A percentile compares a stretch with the other conserved stretches of the same genome.
phyloP scores from a whole-genome alignment of 1,140 invertebrate species.

The Bradynema listronoti region DNA sequence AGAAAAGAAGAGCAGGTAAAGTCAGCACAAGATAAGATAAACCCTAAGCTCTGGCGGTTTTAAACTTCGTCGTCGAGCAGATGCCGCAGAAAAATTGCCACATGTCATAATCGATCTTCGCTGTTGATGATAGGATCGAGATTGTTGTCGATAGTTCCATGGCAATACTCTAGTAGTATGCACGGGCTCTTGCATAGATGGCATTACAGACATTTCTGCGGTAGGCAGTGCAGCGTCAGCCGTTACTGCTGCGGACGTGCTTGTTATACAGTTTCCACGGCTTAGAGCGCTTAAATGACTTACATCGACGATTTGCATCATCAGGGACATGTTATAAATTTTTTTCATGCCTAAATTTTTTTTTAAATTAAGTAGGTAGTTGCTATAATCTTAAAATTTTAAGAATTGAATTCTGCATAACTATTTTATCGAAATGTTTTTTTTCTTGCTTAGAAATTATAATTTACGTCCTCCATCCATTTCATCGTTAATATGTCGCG shows the following conservation, averaged over 20 bases:
- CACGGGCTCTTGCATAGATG: neutral
- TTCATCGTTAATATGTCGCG: neutral
- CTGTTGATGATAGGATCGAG: too few relatives aligned
- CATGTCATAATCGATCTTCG: too few relatives aligned
- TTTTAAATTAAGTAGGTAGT: conserved; percentile 10
- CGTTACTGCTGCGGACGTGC: neutral
- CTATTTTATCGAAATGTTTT: neutral
- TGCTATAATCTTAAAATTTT: neutral
- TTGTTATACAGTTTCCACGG: conserved; percentile 60
- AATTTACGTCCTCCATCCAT: conserved; percentile 11
- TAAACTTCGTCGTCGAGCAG: too few relatives aligned
- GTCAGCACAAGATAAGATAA: too few relatives aligned
- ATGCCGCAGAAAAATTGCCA: too few relatives aligned
- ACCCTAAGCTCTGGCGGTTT: too few relatives aligned
- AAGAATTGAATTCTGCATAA: neutral
- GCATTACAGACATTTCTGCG: conserved; percentile 9
- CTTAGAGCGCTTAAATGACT: conserved; percentile 88
- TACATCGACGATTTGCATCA: conserved; percentile 89
- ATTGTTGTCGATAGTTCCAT: too few relatives aligned
- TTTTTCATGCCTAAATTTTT: conserved; percentile 76
- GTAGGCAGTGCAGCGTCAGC: neutral
- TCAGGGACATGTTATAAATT: conserved; percentile 78
- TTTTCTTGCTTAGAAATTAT: conserved; percentile 10
- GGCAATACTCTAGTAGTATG: neutral
- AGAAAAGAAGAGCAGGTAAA: too few relatives aligned